Evolutionary conservation across 2,113 vertebrate genomes (phyloP), one percentile per base, ranked within the genome.

Genomic region (Malurus alboscapulatus): DNA sequence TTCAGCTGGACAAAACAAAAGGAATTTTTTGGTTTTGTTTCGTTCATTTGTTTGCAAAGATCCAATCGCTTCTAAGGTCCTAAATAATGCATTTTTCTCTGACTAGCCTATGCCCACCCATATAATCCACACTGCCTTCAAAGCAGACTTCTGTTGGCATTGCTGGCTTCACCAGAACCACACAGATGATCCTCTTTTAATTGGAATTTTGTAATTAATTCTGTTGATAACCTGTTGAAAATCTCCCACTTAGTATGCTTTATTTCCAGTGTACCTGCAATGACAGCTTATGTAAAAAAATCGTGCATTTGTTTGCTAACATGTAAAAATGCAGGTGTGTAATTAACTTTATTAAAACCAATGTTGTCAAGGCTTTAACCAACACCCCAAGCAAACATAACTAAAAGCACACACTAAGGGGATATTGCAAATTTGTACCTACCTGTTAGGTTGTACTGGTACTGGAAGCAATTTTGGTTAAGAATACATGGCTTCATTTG

Each of bases 391-490:
- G 27, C 18, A 76, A 89, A 82, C 19, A 19, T 16, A 83, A 58
- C 34, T 79, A 24, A 84, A 86, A 74, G 7, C 20, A 44, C 25
- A 45, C 30, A 9, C 12, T 58, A 21, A 59, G 12, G 19, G 14
- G 4, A 32, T 27, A 55, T 0, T 27, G 29, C 54, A 80, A 48
- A 76, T 55, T 19, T 67, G 10, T 6, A 59, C 92, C 44, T 97
- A 99, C 99, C 99, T 98, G 99, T 99, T 87, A 99, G 95, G 83
- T 97, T 98, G 97, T 99, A 98, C 30, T 97, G 97, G 96, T 99
- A 99, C 6, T 98, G 98, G 97, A 99, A 99, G 96, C 99, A 99
- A 78, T 99, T 99, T 92, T 97, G 98, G 96, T 99, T 99, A 86
- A 98, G 97, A 76, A 98, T 66, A 71, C 99, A 99, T 32, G 98